A percentile compares a stretch with the other conserved stretches of the same genome.
Conservation (phyloP, 2,797 vertebrate species). For the Siniperca undulata region DNA sequence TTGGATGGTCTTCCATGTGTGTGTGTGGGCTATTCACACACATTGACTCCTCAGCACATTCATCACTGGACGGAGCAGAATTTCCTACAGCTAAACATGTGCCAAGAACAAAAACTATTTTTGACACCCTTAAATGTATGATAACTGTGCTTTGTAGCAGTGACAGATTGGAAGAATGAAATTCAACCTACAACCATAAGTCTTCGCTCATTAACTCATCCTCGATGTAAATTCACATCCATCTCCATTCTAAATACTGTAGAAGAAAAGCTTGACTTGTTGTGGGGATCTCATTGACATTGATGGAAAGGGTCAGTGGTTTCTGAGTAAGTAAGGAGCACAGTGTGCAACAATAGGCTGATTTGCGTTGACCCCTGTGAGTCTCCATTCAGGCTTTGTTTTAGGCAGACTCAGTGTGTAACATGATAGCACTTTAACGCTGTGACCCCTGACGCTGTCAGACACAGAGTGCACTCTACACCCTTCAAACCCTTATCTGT, state of each 20-base stretch:
- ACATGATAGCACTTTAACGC: constrained; percentile 36
- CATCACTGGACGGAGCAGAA: neutral
- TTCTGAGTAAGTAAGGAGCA: constrained; percentile 11
- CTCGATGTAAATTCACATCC: neutral
- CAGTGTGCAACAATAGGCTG: constrained; percentile 40
- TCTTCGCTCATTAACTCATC: neutral
- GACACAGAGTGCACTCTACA: neutral
- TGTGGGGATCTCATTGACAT: neutral
- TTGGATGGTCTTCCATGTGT: neutral
- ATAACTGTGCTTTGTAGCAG: neutral
- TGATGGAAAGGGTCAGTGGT: neutral
- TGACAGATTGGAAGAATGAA: neutral
- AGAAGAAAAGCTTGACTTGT: neutral
- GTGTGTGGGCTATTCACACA: neutral
- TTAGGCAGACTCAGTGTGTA: neutral
- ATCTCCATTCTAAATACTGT: neutral
- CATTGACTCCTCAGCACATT: constrained; percentile 9
- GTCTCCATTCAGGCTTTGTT: constrained; percentile 54
- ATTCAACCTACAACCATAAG: neutral
- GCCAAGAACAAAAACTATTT: neutral
- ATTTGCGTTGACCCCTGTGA: constrained; percentile 47
- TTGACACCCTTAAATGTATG: too few species aligned
- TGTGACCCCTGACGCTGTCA: constrained; percentile 31
- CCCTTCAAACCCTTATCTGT: neutral
- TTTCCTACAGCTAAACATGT: neutral